Conservation (phyloP, 2,113 vertebrate genomes). For the Scopus umbretta region DNA sequence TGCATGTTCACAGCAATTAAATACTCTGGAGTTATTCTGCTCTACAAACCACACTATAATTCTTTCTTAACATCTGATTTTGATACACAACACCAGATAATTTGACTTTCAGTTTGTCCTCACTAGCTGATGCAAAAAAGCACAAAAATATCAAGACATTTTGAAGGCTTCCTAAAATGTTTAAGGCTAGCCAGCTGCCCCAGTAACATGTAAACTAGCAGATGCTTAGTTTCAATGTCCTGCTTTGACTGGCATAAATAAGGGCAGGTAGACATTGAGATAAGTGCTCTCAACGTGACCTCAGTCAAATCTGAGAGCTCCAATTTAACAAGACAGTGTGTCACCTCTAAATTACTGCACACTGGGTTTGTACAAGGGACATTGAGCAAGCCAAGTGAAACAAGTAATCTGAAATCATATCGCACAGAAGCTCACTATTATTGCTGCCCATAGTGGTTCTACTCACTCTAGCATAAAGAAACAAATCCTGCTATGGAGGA, state of each 20-base stretch:
- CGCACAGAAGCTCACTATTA: not conserved
- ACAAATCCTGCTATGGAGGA: not conserved
- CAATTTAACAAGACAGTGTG: conserved; percentile 24
- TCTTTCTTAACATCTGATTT: not conserved
- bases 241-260: conserved; percentile 14
- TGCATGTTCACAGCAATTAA: conserved; percentile 13
- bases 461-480: not conserved
- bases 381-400: conserved; percentile 10
- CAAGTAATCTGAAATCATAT: not conserved
- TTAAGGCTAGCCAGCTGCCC: not conserved
- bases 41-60: not conserved
- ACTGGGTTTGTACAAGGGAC: conserved; percentile 29
- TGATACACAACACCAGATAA: not conserved
- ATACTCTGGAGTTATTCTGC: not conserved
- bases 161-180: not conserved
- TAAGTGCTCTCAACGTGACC: conserved; percentile 9
- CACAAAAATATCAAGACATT: not conserved
- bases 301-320: conserved; percentile 18
- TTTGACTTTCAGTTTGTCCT: not conserved
- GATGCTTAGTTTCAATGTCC: not conserved
- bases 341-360: conserved; percentile 22
- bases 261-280: conserved; percentile 7
- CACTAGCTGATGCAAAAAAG: not conserved
- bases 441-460: not conserved
- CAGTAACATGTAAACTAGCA: not conserved